Evolutionary conservation across 2,888 invertebrate genomes (phyloP), one percentile per base, ranked within the genome.

Genomic region (Epinotia nisella): DNA sequence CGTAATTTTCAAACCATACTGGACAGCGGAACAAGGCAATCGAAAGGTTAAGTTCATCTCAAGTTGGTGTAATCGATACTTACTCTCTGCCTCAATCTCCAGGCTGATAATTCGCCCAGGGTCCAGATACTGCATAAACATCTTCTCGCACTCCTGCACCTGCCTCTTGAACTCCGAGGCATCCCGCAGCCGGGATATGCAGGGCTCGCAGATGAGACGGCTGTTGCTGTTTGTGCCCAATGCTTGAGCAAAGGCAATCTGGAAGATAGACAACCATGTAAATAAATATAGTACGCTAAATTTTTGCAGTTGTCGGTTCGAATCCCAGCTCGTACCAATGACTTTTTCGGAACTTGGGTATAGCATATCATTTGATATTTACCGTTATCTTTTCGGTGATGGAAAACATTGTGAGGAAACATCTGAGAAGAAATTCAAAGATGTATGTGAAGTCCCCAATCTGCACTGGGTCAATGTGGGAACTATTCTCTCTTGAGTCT

Each of bases 221-320:
- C 91, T 93, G 75, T 92, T 90, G 78, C 92, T 92, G 79, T 91
- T 92, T 0, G 91, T 92, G 0, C 91, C 93, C 0, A 88, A 85
- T 0, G 91, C 86, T 67, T 88, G 85, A 0, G 92, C 87, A 76
- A 86, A 93, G 0, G 89, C 83, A 49, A 93, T 90, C 93, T 93
- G 61, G 29, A 64, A 70, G 39, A 49, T 59, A 24, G 2, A 2
- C 17, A 59, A 58, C 17, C 11, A 15, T 7, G 10, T 9, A 2
- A 17, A 19, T 10, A 17, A 19, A 17, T 53, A 3, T 10, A 7
- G 13, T 3, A 1, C 21, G 55, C 19, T 9, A 9, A 10, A 10
- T 17, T 51, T 17, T 51, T 51, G 24, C 24, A 24, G 24, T 24
- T 0, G 24, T 2, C 0, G 24, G 24, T 24, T 24, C 24, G 24